Base-by-base conservation (phyloP, 2,888 invertebrate genomes). In the Formica aserva region DNA sequence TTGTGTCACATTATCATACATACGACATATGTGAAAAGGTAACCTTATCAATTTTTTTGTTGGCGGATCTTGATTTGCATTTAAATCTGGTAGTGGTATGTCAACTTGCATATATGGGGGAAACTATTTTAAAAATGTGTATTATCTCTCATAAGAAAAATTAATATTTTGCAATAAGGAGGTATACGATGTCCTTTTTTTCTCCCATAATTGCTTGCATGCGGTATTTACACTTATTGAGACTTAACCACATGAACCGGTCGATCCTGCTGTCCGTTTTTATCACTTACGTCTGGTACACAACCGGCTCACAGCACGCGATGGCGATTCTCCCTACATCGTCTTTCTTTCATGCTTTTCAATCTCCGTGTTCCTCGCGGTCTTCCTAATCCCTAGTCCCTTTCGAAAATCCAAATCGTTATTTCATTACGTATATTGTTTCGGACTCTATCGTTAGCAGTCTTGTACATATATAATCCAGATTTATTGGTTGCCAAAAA, bases 281-380 rank as follows among this genome's bases (percentile, higher is more conserved):
- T 92, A 92, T 92, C 92, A 92, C 92, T 92, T 92, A 92, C 89
- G 88, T 89, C 87, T 72, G 84, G 85, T 90, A 91, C 87, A 86
- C 92, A 92, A 92, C 91, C 90, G 90, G 90, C 89, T 91, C 83
- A 88, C 86, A 91, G 88, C 92, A 92, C 92, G 92, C 92, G 88
- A 92, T 91, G 84, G 69, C 83, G 52, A 76, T 57, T 76, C 86
- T 82, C 82, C 18, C 60, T 55, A 74, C 74, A 52, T 52, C 63
- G 38, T 83, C 69, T 80, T 74, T 57, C 81, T 72, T 66, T 72
- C 63, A 66, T 76, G 66, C 38, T 52, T 32, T 66, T 66, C 76
- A 22, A 76, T 66, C 66, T 57, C 35, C 18, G 6, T 76, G 48
- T 35, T 38, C 26, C 26, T 52, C 18, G 22, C 26, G 35, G 5